Evolutionary conservation across 2,113 vertebrate species (phyloP).

Genomic region (Strix aluco): DNA sequence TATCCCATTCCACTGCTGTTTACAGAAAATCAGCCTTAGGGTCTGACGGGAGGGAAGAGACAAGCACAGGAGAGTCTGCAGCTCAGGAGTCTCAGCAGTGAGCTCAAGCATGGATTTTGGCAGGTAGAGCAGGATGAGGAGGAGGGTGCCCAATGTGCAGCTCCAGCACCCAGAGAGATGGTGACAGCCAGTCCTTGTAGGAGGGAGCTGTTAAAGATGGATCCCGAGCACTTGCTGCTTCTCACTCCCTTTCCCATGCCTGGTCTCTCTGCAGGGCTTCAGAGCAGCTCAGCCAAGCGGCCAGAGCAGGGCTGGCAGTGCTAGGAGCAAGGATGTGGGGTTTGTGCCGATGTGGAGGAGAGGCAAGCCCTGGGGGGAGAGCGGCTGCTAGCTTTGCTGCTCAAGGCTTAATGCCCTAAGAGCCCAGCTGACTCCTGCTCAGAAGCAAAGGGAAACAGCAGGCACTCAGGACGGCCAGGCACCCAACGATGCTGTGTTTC

Average conservation of each 20-base stretch:
- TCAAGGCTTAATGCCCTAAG: conserved; percentile 50
- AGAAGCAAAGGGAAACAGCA: not conserved
- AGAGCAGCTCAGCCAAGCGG: rapidly evolving
- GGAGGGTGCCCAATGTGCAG: not conserved
- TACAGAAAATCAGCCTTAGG: not conserved
- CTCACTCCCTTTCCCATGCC: not conserved
- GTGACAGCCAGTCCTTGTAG: not conserved
- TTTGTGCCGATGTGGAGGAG: not conserved
- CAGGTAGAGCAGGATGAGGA: not conserved
- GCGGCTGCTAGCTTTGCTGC: conserved; percentile 21
- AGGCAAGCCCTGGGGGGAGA: not conserved
- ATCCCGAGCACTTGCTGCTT: not conserved
- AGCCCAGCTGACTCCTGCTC: conserved; percentile 43
- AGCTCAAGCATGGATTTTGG: rapidly evolving
- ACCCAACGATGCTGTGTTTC: not conserved
- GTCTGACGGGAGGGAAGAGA: not conserved
- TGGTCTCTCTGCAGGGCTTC: not conserved
- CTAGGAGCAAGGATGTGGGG: not conserved
- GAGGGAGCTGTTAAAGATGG: not conserved
- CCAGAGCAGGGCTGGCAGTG: not conserved
- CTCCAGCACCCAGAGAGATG: not conserved
- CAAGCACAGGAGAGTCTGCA: rapidly evolving
- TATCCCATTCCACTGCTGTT: not conserved
- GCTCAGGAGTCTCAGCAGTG: not conserved
- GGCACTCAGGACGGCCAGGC: not conserved